Conservation (phyloP, 23 tunicate species). For the Halocynthia aurantium region DNA sequence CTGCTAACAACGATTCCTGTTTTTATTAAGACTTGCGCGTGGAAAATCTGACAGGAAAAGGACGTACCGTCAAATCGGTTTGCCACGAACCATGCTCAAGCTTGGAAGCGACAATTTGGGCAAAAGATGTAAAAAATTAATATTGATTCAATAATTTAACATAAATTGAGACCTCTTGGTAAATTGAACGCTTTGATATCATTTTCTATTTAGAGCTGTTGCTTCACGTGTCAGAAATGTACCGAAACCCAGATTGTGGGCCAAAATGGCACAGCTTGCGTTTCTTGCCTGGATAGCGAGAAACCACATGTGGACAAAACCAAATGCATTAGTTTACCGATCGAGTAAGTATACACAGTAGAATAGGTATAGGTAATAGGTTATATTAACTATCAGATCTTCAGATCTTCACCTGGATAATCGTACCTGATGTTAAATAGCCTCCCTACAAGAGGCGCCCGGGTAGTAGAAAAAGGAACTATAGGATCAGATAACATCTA, state of each 20-base stretch:
- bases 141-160: too few relatives aligned
- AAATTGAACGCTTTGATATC: too few relatives aligned
- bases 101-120: slow-evolving; percentile 9
- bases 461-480: too few relatives aligned
- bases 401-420: neutral
- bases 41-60: too few relatives aligned
- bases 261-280: slow-evolving; percentile 29
- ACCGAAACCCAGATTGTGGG: slow-evolving; percentile 9
- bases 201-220: slow-evolving; percentile 26
- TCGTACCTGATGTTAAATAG: too few relatives aligned
- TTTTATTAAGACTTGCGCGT: too few relatives aligned
- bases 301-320: slow-evolving; percentile 4
- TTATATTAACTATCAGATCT: neutral
- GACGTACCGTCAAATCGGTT: slow-evolving; percentile 9
- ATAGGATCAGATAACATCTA: too few relatives aligned
- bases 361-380: neutral
- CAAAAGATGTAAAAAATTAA: too few relatives aligned
- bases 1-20: too few relatives aligned
- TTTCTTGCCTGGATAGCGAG: neutral
- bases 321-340: slow-evolving; percentile 12
- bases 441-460: too few relatives aligned
- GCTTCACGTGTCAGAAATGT: slow-evolving; percentile 47
- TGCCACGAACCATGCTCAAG: slow-evolving; percentile 33
- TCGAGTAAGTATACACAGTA: slow-evolving; percentile 7
- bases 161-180: too few relatives aligned